phyloP scores from a whole-genome alignment of 2,888 invertebrate genomes.

The Drosophila niveifrons region DNA sequence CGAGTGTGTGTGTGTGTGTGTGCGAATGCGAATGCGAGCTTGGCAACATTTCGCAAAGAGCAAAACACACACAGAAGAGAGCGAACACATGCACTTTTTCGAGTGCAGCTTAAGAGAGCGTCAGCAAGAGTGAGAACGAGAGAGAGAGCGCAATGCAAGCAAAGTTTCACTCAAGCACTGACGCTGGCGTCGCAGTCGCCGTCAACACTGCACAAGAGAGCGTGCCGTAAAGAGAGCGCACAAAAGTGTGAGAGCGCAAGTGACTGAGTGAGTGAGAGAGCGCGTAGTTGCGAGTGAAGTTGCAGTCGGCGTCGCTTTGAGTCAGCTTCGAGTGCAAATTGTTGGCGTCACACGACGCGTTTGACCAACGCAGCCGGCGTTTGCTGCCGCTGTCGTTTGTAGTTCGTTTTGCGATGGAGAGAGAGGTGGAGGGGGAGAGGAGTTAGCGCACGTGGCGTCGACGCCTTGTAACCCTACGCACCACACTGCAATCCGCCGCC shows the following conservation, averaged over 20 bases:
- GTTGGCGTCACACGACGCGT: conserved; percentile 3
- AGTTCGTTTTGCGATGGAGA: conserved; percentile 6
- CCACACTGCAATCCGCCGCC: conserved; percentile 31
- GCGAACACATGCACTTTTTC: conserved; percentile 49
- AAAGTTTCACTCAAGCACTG: conserved; percentile 58
- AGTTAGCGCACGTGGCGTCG: conserved; percentile 71
- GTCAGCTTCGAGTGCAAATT: conserved; percentile 55
- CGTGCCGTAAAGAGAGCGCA: neutral
- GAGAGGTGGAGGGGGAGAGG: neutral
- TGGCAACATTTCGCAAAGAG: conserved; percentile 62
- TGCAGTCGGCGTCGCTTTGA: conserved; percentile 26
- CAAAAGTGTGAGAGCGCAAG: conserved; percentile 1
- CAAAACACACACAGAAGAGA: neutral
- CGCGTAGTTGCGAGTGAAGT: conserved; percentile 33
- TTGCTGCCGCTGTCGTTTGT: neutral
- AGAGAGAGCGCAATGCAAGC: conserved; percentile 34
- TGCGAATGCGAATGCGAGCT: conserved; percentile 23
- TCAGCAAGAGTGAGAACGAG: neutral
- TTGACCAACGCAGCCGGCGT: conserved; percentile 53
- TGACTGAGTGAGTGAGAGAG: conserved; percentile 7
- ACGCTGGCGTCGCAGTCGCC: conserved; percentile 34
- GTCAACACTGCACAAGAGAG: conserved; percentile 2
- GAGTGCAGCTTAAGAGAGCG: conserved; percentile 57
- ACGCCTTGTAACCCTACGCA: conserved; percentile 61
- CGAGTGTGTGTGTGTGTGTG: conserved; percentile 10